A percentile compares a stretch with the other conserved stretches of the same genome.
phyloP scores from a whole-genome alignment of 1,140 invertebrate species.

The Periplaneta americana region DNA sequence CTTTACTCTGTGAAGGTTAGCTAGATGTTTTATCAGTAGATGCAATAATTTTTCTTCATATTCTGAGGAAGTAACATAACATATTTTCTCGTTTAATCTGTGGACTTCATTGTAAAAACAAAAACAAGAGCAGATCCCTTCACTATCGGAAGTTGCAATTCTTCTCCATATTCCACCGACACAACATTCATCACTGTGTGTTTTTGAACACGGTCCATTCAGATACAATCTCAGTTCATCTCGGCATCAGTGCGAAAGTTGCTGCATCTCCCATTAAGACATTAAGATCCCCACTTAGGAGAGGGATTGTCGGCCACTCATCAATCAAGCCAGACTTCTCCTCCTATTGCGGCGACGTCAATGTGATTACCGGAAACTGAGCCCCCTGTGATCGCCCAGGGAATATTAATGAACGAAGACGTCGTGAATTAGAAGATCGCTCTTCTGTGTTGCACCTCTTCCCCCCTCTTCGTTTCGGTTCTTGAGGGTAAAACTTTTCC shows the following conservation, averaged over 20 bases:
- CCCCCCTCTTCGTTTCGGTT: background rate
- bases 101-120: too few relatives aligned
- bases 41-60: too few relatives aligned
- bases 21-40: too few relatives aligned
- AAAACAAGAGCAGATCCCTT: too few relatives aligned
- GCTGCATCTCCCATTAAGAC: background rate
- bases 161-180: too few relatives aligned
- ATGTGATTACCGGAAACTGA: slow-evolving; percentile 4
- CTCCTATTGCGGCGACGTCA: background rate
- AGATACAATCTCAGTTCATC: background rate
- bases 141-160: too few relatives aligned
- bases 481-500: background rate
- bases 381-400: background rate
- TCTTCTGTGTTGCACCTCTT: background rate
- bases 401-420: slow-evolving; percentile 5
- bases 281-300: background rate
- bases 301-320: slow-evolving; percentile 3
- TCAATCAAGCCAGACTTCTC: slow-evolving; percentile 1
- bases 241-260: background rate
- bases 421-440: background rate
- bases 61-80: too few relatives aligned
- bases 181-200: too few relatives aligned
- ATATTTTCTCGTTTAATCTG: too few relatives aligned
- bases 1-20: too few relatives aligned
- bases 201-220: too few relatives aligned